phyloP scores from a whole-genome alignment of 1,140 invertebrate species.

The Ips nitidus region DNA sequence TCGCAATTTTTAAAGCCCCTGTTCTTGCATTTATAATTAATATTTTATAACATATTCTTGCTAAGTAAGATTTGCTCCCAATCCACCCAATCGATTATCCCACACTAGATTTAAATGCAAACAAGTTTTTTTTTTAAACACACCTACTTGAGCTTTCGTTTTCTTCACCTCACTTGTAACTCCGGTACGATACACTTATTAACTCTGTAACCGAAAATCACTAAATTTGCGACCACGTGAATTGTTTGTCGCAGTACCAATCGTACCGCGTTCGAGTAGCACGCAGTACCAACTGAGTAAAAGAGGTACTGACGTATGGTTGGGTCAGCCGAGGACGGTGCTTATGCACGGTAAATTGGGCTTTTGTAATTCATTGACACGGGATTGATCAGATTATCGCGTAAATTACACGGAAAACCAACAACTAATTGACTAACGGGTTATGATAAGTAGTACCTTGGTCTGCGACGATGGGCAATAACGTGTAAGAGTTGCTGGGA shows the following conservation, averaged over 20 bases:
- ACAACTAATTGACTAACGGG: too few species aligned
- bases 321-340: conserved; percentile 13
- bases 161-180: neutral
- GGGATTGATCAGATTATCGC: neutral
- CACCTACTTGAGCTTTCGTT: too few species aligned
- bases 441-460: too few species aligned
- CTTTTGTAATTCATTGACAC: conserved; percentile 19
- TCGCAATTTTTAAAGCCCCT: too few species aligned
- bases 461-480: too few species aligned
- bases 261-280: conserved; percentile 15
- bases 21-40: too few species aligned
- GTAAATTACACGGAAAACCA: neutral
- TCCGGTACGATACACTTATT: neutral
- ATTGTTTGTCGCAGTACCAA: neutral
- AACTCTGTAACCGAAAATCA: neutral
- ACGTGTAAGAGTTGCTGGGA: too few species aligned
- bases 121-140: neutral
- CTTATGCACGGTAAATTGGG: conserved; percentile 23
- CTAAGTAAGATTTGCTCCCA: neutral
- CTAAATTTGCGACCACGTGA: neutral
- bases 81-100: neutral
- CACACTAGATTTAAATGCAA: neutral
- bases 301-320: conserved; percentile 19
- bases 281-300: conserved; percentile 28
- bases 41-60: too few species aligned